phyloP scores from a whole-genome alignment of 2,113 vertebrate genomes.

The Microcebus jonahi region DNA sequence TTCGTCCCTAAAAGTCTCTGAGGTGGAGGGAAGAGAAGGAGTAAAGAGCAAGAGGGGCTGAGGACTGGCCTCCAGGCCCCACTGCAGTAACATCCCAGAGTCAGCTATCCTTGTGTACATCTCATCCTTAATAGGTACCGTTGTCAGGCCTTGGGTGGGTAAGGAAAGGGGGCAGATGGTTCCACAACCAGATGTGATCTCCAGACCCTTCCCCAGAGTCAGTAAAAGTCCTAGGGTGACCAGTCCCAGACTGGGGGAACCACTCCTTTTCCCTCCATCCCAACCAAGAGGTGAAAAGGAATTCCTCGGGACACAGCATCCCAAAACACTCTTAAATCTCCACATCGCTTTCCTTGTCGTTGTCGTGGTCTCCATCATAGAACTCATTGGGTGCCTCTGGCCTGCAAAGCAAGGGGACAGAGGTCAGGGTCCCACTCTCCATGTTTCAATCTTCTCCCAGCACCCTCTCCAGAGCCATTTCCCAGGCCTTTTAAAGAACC shows the following conservation, averaged over 20 bases:
- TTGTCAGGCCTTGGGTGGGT: constrained; percentile 7
- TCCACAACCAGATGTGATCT: constrained; percentile 60
- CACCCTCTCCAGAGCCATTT: neutral
- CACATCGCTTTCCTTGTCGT: constrained; percentile 98
- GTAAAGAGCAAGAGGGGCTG: neutral
- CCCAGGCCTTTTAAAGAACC: neutral
- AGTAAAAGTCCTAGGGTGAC: neutral
- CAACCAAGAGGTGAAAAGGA: constrained; percentile 18
- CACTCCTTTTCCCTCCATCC: neutral
- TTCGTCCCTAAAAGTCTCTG: constrained; percentile 11
- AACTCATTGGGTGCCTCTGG: constrained; percentile 97
- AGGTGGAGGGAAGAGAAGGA: constrained; percentile 37
- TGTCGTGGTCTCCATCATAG: constrained; percentile 98
- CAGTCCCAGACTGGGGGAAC: neutral
- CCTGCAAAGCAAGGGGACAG: constrained; percentile 82
- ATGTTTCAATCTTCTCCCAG: constrained; percentile 10
- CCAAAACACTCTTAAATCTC: constrained; percentile 90
- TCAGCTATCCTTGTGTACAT: neutral
- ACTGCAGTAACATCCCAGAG: neutral
- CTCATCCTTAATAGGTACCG: constrained; percentile 49
- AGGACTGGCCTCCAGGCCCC: neutral
- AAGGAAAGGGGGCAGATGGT: constrained; percentile 33
- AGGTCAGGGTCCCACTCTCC: constrained; percentile 36
- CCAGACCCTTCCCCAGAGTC: neutral
- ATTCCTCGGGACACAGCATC: constrained; percentile 6